Percentiles rank a stretch among this genome's conserved stretches.
These are phyloP conservation scores for Lepidothrix coronata DNA, from an alignment of 2,113 vertebrate species.

Conservation along the genomic window DNA sequence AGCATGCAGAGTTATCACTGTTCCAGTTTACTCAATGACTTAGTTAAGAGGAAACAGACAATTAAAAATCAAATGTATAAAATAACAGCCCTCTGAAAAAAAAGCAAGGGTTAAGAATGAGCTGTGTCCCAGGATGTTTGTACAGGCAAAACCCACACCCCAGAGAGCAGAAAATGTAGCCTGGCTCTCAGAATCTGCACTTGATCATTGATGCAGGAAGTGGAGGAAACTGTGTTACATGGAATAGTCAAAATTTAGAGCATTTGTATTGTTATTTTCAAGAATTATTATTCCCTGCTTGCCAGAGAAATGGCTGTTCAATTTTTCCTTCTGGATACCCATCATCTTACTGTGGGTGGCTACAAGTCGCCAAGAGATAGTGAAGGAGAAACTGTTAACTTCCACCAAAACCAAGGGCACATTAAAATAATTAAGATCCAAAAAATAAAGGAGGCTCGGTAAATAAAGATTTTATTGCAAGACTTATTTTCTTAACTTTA, in stretches of 20 bases:
- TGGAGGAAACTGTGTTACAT: constrained; percentile 28
- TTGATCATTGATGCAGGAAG: constrained; percentile 24
- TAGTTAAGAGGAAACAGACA: background rate
- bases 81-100: background rate
- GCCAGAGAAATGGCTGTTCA: background rate
- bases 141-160: background rate
- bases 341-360: background rate
- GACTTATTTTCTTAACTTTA: background rate
- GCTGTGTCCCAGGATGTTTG: background rate
- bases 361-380: background rate
- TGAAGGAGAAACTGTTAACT: background rate
- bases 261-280: background rate
- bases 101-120: background rate
- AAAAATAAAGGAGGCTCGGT: background rate
- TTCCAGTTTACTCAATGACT: background rate
- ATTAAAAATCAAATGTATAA: background rate
- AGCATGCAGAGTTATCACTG: background rate
- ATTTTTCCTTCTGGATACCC: background rate
- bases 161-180: background rate
- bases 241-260: constrained; percentile 37
- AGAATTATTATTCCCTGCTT: constrained; percentile 19
- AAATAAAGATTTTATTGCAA: background rate
- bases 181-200: background rate
- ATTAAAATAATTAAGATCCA: background rate
- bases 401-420: background rate